These are phyloP conservation scores for Eupithecia vulgata DNA, from an alignment of 2,888 invertebrate species.

Conservation along the genomic window DNA sequence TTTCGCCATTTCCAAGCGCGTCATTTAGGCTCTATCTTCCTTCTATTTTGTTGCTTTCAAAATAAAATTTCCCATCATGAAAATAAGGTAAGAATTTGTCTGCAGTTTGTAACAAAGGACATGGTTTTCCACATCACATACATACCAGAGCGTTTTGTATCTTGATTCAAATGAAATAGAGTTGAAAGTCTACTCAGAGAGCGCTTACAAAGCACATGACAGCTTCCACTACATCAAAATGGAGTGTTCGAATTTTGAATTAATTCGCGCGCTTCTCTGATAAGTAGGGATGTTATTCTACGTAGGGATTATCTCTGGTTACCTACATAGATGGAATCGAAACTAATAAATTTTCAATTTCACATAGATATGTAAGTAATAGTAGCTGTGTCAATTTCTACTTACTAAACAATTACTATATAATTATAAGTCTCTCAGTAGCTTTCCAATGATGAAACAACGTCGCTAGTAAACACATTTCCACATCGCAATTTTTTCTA, in stretches of 20 bases:
- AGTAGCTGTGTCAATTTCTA: too few species aligned
- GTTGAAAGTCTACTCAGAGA: slow-evolving; percentile 23
- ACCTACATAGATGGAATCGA: background rate
- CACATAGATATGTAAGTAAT: too few species aligned
- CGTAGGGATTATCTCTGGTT: background rate
- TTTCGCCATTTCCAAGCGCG: slow-evolving; percentile 48
- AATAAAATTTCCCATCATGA: slow-evolving; percentile 10
- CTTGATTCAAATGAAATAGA: slow-evolving; percentile 28
- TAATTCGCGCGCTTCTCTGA: slow-evolving; percentile 60
- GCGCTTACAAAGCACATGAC: slow-evolving; percentile 59
- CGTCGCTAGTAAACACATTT: background rate
- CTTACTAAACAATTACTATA: too few species aligned
- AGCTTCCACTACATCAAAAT: slow-evolving; percentile 81
- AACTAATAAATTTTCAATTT: too few species aligned
- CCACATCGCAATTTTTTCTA: background rate
- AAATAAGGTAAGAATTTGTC: slow-evolving; percentile 42
- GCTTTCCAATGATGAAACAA: background rate
- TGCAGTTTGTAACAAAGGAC: slow-evolving; percentile 32
- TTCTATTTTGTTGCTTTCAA: slow-evolving; percentile 29
- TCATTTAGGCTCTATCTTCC: slow-evolving; percentile 57
- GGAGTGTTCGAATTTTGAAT: slow-evolving; percentile 82
- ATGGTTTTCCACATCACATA: slow-evolving; percentile 38
- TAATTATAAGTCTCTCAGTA: background rate
- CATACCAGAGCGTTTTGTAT: slow-evolving; percentile 16
- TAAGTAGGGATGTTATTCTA: slow-evolving; percentile 27